Evolutionary conservation across 2,797 vertebrate species (phyloP).

Genomic region (Sebastes kiyomatsui): DNA sequence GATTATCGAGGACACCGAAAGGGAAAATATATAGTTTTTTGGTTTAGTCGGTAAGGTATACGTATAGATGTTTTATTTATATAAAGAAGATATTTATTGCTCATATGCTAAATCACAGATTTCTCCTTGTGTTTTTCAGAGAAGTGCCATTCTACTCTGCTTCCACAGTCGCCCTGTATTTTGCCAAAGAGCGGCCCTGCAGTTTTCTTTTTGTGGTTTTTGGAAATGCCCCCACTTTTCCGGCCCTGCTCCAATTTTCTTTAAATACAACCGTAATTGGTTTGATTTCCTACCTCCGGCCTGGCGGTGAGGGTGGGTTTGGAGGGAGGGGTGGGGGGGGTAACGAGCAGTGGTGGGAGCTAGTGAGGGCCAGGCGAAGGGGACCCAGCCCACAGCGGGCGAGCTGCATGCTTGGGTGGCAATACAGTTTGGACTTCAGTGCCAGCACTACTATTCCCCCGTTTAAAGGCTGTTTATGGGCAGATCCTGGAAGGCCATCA

Average conservation of each 20-base stretch:
- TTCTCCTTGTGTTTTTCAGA: conserved; percentile 27
- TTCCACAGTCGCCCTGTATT: conserved; percentile 37
- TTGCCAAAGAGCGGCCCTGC: conserved; percentile 55
- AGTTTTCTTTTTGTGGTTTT: conserved; percentile 78
- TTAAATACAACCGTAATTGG: conserved; percentile 84
- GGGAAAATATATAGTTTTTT: neutral
- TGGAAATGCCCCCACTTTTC: conserved; percentile 80
- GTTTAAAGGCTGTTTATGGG: conserved; percentile 75
- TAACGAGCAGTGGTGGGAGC: conserved; percentile 36
- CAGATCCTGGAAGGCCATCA: conserved; percentile 66
- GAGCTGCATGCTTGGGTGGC: conserved; percentile 71
- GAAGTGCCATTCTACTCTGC: conserved; percentile 7
- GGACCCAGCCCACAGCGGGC: conserved; percentile 63
- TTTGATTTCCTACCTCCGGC: conserved; percentile 85
- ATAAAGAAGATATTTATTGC: neutral
- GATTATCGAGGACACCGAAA: conserved; percentile 18
- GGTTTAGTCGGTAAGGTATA: neutral
- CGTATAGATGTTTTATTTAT: conserved; percentile 10
- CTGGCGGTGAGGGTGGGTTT: conserved; percentile 26
- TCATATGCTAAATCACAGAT: neutral
- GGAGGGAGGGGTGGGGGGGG: neutral
- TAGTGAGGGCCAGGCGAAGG: conserved; percentile 48
- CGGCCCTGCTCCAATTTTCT: conserved; percentile 82
- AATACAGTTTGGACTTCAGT: conserved; percentile 54
- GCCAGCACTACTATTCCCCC: conserved; percentile 42